Percentiles rank a stretch among this genome's conserved stretches.
These are phyloP conservation scores for Spatula versicolor DNA, from an alignment of 2,797 vertebrate genomes.

Conservation along the genomic window DNA sequence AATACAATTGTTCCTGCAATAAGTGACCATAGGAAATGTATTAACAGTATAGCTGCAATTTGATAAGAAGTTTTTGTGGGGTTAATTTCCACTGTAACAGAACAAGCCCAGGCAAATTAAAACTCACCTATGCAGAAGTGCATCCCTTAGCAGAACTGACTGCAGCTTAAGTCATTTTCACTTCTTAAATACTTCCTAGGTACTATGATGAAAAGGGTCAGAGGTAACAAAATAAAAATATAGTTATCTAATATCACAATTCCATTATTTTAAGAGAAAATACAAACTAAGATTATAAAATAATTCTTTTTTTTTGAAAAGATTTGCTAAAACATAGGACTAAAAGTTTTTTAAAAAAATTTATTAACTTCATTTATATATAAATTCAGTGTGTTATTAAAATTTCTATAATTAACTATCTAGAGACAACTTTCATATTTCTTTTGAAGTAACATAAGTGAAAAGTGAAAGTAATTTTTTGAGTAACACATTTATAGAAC, in stretches of 20 bases:
- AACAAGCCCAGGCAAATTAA: not conserved
- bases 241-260: not conserved
- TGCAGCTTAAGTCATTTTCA: not conserved
- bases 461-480: not conserved
- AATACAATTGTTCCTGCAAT: not conserved
- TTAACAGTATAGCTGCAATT: not conserved
- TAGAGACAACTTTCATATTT: not conserved
- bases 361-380: not conserved
- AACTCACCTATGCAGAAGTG: not conserved
- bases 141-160: not conserved
- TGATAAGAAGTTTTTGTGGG: not conserved
- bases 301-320: accelerated
- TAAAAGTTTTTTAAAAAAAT: not conserved
- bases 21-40: not conserved
- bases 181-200: not conserved
- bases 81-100: not conserved
- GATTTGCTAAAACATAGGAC: not conserved
- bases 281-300: not conserved
- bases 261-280: not conserved
- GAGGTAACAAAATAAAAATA: not conserved
- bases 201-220: not conserved
- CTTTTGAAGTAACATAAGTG: not conserved
- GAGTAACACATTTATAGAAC: not conserved
- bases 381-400: not conserved
- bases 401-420: not conserved